A percentile compares a stretch with the other conserved stretches of the same genome.
phyloP scores from a whole-genome alignment of 2,888 invertebrate genomes.

The Elaeidobius kamerunicus region DNA sequence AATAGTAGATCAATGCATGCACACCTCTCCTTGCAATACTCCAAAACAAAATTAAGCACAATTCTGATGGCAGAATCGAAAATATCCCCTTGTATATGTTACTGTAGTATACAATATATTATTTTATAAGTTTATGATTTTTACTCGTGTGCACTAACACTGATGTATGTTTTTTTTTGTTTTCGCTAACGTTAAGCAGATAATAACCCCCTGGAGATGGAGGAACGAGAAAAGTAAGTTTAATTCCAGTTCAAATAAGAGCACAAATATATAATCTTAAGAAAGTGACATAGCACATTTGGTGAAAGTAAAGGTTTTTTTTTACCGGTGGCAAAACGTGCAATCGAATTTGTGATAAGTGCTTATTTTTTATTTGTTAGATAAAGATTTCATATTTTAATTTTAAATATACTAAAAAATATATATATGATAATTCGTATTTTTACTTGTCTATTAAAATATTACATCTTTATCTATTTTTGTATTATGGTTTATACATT shows the following conservation, averaged over 20 bases:
- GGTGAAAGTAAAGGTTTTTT: conserved; percentile 11
- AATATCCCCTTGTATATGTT: too few species aligned
- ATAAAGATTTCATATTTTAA: neutral
- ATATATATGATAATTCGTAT: neutral
- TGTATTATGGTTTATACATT: neutral
- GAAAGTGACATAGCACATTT: neutral
- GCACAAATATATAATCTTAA: conserved; percentile 3
- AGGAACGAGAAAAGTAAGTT: conserved; percentile 85
- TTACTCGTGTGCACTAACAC: conserved; percentile 15
- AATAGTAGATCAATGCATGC: too few species aligned
- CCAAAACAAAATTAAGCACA: too few species aligned
- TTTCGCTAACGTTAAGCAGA: conserved; percentile 60
- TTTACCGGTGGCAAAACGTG: conserved; percentile 36
- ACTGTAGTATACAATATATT: conserved; percentile 9
- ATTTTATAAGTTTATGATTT: neutral
- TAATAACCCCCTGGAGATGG: conserved; percentile 77
- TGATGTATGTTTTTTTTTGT: conserved; percentile 36
- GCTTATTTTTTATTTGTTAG: conserved; percentile 15
- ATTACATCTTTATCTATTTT: neutral
- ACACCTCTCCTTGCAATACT: too few species aligned
- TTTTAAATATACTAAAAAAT: too few species aligned
- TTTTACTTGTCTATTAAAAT: neutral
- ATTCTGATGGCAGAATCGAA: too few species aligned
- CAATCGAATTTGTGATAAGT: conserved; percentile 46
- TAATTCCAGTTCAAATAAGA: conserved; percentile 3